phyloP scores from a whole-genome alignment of 2,113 vertebrate species.

The Erythrocercus mccallii region DNA sequence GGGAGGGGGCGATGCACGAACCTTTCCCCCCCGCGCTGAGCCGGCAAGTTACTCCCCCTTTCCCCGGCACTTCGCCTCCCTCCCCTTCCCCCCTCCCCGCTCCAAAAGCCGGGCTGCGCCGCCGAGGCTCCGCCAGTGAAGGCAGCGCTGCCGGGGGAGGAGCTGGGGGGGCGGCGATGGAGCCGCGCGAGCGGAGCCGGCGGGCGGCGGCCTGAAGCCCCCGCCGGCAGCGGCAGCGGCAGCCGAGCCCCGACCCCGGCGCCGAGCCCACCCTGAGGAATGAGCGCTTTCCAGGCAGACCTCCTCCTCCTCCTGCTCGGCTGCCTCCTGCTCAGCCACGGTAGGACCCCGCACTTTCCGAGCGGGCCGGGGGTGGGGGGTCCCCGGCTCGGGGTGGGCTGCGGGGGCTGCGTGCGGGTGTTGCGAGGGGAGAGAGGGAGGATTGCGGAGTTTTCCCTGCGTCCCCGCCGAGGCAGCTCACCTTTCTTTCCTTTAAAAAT shows the following conservation, averaged over 20 bases:
- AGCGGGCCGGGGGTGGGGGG: neutral
- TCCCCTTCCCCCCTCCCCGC: neutral
- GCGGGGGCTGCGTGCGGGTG: neutral
- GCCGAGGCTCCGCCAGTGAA: neutral
- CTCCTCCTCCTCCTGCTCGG: slow-evolving; percentile 67
- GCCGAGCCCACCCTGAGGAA: slow-evolving; percentile 59
- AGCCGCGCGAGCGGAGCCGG: slow-evolving; percentile 37
- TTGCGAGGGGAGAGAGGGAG: neutral
- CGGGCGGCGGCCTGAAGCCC: slow-evolving; percentile 10
- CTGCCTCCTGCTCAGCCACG: slow-evolving; percentile 74
- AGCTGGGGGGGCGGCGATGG: slow-evolving; percentile 34
- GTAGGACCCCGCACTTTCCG: slow-evolving; percentile 65
- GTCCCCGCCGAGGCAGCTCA: neutral
- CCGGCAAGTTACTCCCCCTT: slow-evolving; percentile 10
- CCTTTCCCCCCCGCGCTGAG: neutral
- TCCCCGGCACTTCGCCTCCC: neutral
- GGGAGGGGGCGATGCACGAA: neutral
- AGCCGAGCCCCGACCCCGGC: neutral
- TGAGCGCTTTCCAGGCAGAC: slow-evolving; percentile 71
- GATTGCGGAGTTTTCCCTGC: neutral
- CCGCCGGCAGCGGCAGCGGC: neutral
- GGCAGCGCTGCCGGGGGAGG: slow-evolving; percentile 32
- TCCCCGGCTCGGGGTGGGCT: neutral
- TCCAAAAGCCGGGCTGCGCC: neutral
- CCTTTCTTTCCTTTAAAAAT: neutral